phyloP scores from a whole-genome alignment of 2,888 invertebrate genomes.

The Drosophila colorata region DNA sequence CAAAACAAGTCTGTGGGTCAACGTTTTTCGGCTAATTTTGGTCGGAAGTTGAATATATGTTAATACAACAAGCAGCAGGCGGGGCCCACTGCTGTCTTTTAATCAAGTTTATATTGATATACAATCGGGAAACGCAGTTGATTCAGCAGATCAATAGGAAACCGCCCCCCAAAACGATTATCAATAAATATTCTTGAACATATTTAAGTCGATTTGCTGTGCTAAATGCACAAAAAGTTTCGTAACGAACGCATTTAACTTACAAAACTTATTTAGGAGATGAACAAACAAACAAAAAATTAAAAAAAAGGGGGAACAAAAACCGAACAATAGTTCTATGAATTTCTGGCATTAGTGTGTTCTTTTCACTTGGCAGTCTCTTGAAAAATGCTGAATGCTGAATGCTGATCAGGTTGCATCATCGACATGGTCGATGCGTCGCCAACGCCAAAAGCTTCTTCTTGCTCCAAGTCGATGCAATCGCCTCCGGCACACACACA shows the following conservation, averaged over 20 bases:
- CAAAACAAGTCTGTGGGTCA: constrained; percentile 8
- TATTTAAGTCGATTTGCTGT: no score
- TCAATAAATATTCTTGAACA: background rate
- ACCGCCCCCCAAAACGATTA: no score
- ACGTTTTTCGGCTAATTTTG: background rate
- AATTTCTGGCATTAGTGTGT: constrained; percentile 6
- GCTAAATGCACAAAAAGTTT: no score
- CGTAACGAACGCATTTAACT: background rate
- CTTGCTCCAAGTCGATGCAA: constrained; percentile 46
- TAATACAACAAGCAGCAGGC: background rate
- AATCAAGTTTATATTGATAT: background rate
- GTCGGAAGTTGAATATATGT: constrained; percentile 5
- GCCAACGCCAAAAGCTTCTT: constrained; percentile 21
- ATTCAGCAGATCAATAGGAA: background rate
- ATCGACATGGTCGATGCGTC: constrained; percentile 61
- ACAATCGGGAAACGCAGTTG: no score
- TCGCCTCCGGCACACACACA: constrained; percentile 27
- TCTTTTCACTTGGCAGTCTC: constrained; percentile 1
- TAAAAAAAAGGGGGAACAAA: constrained; percentile 2
- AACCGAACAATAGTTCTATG: background rate
- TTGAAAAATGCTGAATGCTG: constrained; percentile 18
- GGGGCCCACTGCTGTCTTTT: background rate
- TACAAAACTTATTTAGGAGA: background rate
- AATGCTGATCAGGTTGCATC: constrained; percentile 58
- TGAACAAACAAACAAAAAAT: background rate